Base-by-base conservation (phyloP, 2,113 vertebrate species). In the Himantopus leucocephalus region DNA sequence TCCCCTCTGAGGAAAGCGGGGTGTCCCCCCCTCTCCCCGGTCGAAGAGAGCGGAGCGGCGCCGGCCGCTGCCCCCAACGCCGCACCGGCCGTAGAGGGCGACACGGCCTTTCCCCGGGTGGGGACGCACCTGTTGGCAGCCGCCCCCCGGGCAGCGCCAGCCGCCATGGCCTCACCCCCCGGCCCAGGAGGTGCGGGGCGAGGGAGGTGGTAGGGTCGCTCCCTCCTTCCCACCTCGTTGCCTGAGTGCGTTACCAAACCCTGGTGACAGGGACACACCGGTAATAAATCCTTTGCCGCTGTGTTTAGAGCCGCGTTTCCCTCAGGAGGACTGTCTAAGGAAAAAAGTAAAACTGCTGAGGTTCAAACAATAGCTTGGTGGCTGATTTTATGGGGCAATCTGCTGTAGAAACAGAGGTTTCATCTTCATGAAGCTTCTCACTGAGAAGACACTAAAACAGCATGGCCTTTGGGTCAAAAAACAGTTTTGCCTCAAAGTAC, bases 401-500 rank as follows among this genome's bases (percentile, higher is more conserved):
- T 15, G 19, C n/a, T 56, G 6, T 0, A 21, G 58, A 56, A 59
- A 43, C 10, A 9, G 53, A 23, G 29, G 9, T 48, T 73, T 53
- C 20, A 27, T 19, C 50, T 47, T 66, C 45, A 12, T 0, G 0
- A 5, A 8, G 20, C 14, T 24, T 32, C 59, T 91, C 3, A 0
- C 16, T 2, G 39, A 64, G 92, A 14, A 19, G 55, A 29, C 48
- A n/a, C 66, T 35, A 68, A 79, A 88, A 60, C 8, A 16, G 27
- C 15, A 3, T 3, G 1, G 67, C 32, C 47, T 52, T n/a, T 21
- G 47, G 35, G 37, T 29, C 3, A 0, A 30, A 30, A 45, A 87
- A 23, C 21, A 3, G 26, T 29, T 89, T 88, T 9, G 58, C 62
- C 37, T 41, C 64, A 3, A 34, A 77, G 58, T 5, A 3, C 21